Percentiles rank a stretch among this genome's conserved stretches.
Conservation (phyloP, 1,140 invertebrate species). For the Heliconius hewitsoni region DNA sequence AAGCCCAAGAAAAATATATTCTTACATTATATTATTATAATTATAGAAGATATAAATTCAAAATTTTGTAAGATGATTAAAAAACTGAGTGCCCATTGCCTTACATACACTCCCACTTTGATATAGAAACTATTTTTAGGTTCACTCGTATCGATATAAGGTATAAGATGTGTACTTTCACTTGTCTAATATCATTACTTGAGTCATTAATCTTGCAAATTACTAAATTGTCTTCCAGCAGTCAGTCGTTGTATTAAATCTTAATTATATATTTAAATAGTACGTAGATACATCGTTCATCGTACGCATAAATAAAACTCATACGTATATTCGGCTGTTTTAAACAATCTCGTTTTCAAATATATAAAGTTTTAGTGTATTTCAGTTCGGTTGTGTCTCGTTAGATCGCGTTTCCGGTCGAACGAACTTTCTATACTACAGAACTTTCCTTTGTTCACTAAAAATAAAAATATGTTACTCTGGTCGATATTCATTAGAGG, state of each 20-base stretch:
- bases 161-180: too few species aligned
- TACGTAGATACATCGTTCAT: neutral
- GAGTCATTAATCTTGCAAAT: too few species aligned
- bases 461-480: constrained; percentile 33
- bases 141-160: neutral
- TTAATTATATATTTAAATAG: too few species aligned
- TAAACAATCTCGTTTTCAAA: neutral
- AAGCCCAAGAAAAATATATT: too few species aligned
- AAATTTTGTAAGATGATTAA: too few species aligned
- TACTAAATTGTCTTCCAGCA: too few species aligned
- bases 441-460: neutral
- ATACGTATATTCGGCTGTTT: neutral
- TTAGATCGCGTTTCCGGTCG: constrained; percentile 7
- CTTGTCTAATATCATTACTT: too few species aligned
- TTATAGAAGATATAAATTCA: too few species aligned
- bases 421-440: neutral
- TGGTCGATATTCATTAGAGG: neutral
- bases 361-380: constrained; percentile 1
- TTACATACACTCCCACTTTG: too few species aligned
- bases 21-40: too few species aligned
- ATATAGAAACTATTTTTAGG: neutral
- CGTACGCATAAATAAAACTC: neutral
- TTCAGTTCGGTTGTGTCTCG: neutral
- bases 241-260: too few species aligned
- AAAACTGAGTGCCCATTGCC: too few species aligned